These are phyloP conservation scores for Pica pica DNA, from an alignment of 2,113 vertebrate genomes.

Conservation along the genomic window DNA sequence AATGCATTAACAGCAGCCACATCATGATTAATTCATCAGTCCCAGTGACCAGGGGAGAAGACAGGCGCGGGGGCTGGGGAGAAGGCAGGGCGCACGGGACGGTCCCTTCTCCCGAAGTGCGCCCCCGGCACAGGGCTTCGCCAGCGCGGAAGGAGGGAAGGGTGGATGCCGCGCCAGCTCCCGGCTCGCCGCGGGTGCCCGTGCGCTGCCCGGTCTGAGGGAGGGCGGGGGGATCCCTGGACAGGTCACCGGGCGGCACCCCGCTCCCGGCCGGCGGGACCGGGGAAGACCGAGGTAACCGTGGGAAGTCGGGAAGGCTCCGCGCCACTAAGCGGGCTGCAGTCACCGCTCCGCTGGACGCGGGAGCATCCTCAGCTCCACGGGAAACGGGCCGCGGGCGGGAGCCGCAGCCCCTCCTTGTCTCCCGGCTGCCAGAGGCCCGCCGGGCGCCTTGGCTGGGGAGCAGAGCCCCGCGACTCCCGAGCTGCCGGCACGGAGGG, in stretches of 20 bases:
- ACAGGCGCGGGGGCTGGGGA: background rate
- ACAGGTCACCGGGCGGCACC: background rate
- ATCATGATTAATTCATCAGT: constrained; percentile 77
- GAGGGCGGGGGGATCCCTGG: background rate
- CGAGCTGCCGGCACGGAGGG: background rate
- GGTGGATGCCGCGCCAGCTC: background rate
- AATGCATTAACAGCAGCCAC: constrained; percentile 54
- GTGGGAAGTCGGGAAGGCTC: background rate
- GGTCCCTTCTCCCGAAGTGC: background rate
- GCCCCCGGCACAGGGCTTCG: background rate
- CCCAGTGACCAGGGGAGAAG: constrained; percentile 38
- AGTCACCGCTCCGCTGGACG: background rate
- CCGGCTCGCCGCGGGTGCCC: background rate
- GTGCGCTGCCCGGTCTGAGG: background rate
- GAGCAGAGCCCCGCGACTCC: background rate
- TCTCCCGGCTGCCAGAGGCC: background rate
- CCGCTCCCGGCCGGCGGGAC: background rate
- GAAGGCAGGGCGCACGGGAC: background rate
- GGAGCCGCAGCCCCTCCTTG: background rate
- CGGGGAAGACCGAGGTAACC: rapidly evolving
- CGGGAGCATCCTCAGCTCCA: background rate
- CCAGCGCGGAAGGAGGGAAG: background rate
- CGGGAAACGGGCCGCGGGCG: background rate
- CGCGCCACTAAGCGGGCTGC: background rate
- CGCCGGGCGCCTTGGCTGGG: background rate